phyloP scores from a whole-genome alignment of 2,113 vertebrate genomes.

The Hemibates koningsi region DNA sequence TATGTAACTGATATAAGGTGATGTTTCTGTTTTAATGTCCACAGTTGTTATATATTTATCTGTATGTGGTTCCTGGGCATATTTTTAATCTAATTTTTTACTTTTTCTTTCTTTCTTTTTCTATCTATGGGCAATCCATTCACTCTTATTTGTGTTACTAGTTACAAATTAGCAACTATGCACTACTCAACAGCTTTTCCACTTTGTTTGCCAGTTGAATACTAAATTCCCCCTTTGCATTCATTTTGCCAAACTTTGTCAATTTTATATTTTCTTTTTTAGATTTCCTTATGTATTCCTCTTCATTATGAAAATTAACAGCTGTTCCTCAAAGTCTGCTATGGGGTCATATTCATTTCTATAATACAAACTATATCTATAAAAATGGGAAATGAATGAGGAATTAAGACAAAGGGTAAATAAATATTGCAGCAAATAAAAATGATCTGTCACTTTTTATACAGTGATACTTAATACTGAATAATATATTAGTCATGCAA shows the following conservation, averaged over 20 bases:
- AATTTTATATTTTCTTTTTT: background rate
- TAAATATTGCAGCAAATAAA: background rate
- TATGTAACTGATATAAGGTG: background rate
- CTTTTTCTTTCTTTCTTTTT: background rate
- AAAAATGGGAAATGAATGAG: background rate
- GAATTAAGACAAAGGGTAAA: background rate
- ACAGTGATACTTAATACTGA: background rate
- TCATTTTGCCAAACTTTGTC: background rate
- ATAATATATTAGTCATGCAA: background rate
- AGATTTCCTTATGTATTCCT: background rate
- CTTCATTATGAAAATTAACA: background rate
- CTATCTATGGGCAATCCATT: background rate
- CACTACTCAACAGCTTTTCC: background rate
- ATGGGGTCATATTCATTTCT: background rate
- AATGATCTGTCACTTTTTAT: background rate
- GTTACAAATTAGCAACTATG: background rate
- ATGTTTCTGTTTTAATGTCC: background rate
- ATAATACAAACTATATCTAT: background rate
- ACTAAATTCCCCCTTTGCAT: background rate
- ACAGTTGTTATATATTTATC: background rate
- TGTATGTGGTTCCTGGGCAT: background rate
- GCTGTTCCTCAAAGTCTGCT: background rate
- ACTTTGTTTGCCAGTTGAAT: background rate
- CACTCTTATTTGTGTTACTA: background rate
- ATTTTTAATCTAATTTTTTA: background rate